Percentiles rank a stretch among this genome's conserved stretches.
Evolutionary conservation across 1,140 invertebrate species (phyloP).

Genomic region (Zaprionus taronus): DNA sequence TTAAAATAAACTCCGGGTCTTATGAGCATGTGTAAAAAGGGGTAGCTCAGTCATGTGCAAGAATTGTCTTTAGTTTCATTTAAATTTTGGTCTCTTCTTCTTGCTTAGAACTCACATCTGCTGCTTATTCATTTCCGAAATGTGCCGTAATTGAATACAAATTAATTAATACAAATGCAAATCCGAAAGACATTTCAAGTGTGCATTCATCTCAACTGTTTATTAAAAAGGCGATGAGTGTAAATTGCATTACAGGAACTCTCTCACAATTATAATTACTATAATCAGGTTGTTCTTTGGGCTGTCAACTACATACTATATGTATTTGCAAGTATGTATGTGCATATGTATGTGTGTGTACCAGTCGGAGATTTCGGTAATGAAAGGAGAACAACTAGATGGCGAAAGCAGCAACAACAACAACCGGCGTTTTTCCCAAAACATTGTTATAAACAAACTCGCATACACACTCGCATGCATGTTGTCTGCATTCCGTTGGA

Average conservation of each 20-base stretch:
- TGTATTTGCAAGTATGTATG: background rate
- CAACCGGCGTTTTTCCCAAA: conserved; percentile 63
- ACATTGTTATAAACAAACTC: conserved; percentile 20
- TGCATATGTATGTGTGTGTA: too few relatives aligned
- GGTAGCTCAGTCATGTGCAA: too few relatives aligned
- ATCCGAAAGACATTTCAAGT: background rate
- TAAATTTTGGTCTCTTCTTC: too few relatives aligned
- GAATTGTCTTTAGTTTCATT: too few relatives aligned
- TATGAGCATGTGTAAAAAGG: too few relatives aligned
- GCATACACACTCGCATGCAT: background rate
- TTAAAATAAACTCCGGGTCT: too few relatives aligned
- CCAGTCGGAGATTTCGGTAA: conserved; percentile 28
- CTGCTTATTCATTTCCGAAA: background rate
- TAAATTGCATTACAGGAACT: conserved; percentile 29
- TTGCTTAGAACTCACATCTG: background rate
- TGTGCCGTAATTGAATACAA: background rate
- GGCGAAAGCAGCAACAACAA: conserved; percentile 23
- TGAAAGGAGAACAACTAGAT: conserved; percentile 27
- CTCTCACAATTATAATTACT: conserved; percentile 60
- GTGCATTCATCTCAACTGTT: background rate
- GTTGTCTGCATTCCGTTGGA: background rate
- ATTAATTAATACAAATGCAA: background rate
- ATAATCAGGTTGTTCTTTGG: conserved; percentile 58
- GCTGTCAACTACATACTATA: conserved; percentile 21
- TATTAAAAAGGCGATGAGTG: background rate